Evolutionary conservation across 2,113 vertebrate genomes (phyloP).

Genomic region (Catharus bicknelli): DNA sequence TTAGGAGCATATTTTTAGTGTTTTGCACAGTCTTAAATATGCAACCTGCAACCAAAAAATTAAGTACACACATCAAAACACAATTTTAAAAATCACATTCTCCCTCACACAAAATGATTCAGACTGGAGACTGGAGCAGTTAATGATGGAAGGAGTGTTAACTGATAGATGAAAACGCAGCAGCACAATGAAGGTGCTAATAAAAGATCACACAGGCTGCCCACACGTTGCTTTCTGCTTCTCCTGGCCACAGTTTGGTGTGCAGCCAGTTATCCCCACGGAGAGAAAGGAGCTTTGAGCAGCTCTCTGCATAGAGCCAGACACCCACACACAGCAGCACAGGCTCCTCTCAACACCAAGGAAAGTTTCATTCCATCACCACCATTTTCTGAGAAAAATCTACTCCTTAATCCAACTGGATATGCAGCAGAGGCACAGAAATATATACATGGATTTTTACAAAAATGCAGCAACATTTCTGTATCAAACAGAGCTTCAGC

Average conservation of each 20-base stretch:
- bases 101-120: not conserved
- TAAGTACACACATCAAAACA: constrained; percentile 36
- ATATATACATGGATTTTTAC: not conserved
- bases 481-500: not conserved
- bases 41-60: constrained; percentile 29
- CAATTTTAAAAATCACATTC: constrained; percentile 20
- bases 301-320: constrained; percentile 69
- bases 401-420: constrained; percentile 67
- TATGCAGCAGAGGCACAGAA: constrained; percentile 21
- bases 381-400: constrained; percentile 78
- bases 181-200: constrained; percentile 67
- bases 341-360: constrained; percentile 67
- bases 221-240: constrained; percentile 72
- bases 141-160: constrained; percentile 39
- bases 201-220: constrained; percentile 73
- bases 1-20: constrained; percentile 1
- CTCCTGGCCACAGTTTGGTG: constrained; percentile 65
- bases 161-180: constrained; percentile 5
- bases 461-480: not conserved
- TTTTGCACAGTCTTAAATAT: constrained; percentile 23
- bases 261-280: constrained; percentile 67
- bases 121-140: constrained; percentile 14
- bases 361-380: constrained; percentile 69
- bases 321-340: constrained; percentile 74
- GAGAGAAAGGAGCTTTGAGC: constrained; percentile 71